Base-by-base conservation (phyloP, 2,888 invertebrate genomes). In the Clistopyga incitator region DNA sequence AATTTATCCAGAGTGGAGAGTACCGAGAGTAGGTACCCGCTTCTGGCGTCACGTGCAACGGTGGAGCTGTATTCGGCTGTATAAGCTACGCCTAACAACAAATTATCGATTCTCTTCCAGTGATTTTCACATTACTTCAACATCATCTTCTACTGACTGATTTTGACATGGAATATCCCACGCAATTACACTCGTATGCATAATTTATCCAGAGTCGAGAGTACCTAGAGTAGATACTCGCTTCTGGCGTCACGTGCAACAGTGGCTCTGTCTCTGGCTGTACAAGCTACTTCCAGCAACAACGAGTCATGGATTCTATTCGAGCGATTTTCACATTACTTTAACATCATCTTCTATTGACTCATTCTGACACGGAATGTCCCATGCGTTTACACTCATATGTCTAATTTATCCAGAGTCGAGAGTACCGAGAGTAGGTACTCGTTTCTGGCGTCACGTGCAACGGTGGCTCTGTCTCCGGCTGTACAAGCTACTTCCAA, bases 321-420 rank as follows among this genome's bases (percentile, higher is more conserved):
- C n/a, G n/a, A n/a, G n/a, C n/a, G n/a, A n/a, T n/a, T n/a, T n/a
- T n/a, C n/a, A n/a, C n/a, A n/a, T n/a, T n/a, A n/a, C n/a, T 52
- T 20, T 18, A 3, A 18, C 4, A 50, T 18, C 8, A 1, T 20
- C 18, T 52, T 52, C 6, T 2, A 1, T 4, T 25, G 13, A 1
- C 13, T 1, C 6, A 13, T 8, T n/a, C 1, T n/a, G 29, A 1
- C n/a, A 29, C 18, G 34, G 6, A 18, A 34, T 42, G 42, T 42
- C 42, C 38, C 42, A 68, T 25, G n/a, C 25, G 42, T 38, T 11
- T 52, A 70, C 65, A 71, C 52, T 56, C 65, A 50, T 61, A 78
- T 71, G 74, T 79, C 75, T 82, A 82, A 82, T 82, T 82, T 75
- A 78, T 34, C 75, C 23, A 38, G 56, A 59, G 67, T 54, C n/a